A percentile compares a stretch with the other conserved stretches of the same genome.
Conservation (phyloP, 2,113 vertebrate genomes). For the Perognathus longimembris region DNA sequence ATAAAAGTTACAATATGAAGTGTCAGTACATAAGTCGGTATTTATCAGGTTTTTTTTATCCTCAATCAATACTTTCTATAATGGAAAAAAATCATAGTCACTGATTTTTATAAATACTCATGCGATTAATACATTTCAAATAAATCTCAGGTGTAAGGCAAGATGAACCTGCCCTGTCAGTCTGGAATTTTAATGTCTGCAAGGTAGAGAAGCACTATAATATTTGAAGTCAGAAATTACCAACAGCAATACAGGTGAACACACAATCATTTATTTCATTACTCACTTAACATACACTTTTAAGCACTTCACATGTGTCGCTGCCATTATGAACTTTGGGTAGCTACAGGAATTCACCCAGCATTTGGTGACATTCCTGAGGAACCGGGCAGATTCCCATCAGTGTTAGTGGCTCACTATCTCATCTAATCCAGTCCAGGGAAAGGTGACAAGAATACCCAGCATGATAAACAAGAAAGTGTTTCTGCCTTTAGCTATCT, state of each 20-base stretch:
- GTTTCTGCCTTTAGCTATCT: background rate
- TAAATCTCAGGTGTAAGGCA: background rate
- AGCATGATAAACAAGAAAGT: background rate
- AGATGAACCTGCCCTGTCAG: background rate
- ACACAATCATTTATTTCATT: background rate
- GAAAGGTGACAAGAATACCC: background rate
- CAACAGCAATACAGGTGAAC: background rate
- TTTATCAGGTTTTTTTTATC: slow-evolving; percentile 54
- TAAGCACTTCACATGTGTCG: background rate
- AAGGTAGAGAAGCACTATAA: background rate
- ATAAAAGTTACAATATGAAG: slow-evolving; percentile 17
- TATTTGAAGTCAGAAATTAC: background rate
- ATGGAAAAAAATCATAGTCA: background rate
- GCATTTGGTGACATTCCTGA: background rate
- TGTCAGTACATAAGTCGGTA: slow-evolving; percentile 14
- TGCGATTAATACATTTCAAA: background rate
- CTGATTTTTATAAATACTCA: slow-evolving; percentile 10
- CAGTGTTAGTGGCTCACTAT: background rate
- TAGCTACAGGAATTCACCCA: background rate
- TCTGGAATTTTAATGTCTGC: background rate
- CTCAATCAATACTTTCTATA: slow-evolving; percentile 28
- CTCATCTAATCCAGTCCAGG: background rate
- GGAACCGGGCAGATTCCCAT: background rate
- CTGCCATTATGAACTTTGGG: background rate
- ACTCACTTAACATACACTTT: slow-evolving; percentile 20